Evolutionary conservation across 1,140 invertebrate species (phyloP), one percentile per base, ranked within the genome.

Genomic region (Pinna nobilis): DNA sequence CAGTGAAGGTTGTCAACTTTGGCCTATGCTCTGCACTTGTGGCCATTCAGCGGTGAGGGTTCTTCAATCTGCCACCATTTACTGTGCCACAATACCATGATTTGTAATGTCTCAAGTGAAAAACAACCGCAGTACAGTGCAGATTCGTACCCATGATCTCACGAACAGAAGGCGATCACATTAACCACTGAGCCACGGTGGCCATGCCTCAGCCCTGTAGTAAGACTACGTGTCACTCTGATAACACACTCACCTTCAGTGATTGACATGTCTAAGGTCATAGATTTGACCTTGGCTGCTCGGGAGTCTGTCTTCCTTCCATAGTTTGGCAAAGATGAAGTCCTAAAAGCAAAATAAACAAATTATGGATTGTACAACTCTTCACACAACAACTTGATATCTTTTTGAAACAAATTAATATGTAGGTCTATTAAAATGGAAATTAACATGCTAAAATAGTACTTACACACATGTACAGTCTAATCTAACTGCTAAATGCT

Each of bases 281-380:
- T 68, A 49, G 49, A 72, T 23, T 69, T 80, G 51, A 44, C 71
- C 71, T 72, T 69, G 39, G 69, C 68, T 13, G 44, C 50, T 37
- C 67, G 75, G 30, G 50, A 41, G 25, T 81, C 79, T 33, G 51
- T 59, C 57, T 81, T 84, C 50, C 82, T 71, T 30, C 69, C 73
- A 77, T 84, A 84, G 61, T 83, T 86, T n/a, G 84, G 84, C 71
- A 86, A 70, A 41, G 84, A 86, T 20, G 80, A 83, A 11, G 84
- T 79, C 66, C 84, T 86, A 50, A 33, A 81, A 78, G 70, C 37
- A 35, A 18, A 3, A 33, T n/a, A 25, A 25, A 13, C 44, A 49
- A 49, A 4, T 7, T 1, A n/a, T 25, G 1, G 32, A 53, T 11
- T 51, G 3, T 11, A 15, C 20, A 53, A 23, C 32, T 11, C 18